Percentiles rank a stretch among this genome's conserved stretches.
phyloP scores from a whole-genome alignment of 2,888 invertebrate genomes.

The Oegoconia quadripuncta region DNA sequence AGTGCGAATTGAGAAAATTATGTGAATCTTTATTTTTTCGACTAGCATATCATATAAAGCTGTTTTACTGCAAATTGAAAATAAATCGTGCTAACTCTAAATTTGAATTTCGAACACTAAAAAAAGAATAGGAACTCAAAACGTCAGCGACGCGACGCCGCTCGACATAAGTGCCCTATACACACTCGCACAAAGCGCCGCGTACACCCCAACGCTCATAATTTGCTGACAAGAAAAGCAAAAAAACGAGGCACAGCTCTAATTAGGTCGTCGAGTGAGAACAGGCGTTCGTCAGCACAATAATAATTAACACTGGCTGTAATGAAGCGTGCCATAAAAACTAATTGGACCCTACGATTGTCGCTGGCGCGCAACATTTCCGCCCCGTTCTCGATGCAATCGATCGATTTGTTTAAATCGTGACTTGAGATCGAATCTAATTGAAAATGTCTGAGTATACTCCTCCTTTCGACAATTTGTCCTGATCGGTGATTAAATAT shows the following conservation, averaged over 20 bases:
- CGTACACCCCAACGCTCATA: slow-evolving; percentile 17
- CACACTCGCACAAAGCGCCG: slow-evolving; percentile 41
- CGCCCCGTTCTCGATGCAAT: slow-evolving; percentile 41
- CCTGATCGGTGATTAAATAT: too few relatives aligned
- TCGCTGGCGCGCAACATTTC: slow-evolving; percentile 46
- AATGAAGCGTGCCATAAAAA: slow-evolving; percentile 76
- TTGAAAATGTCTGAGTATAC: too few relatives aligned
- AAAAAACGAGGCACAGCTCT: slow-evolving; percentile 58
- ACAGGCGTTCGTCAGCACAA: slow-evolving; percentile 74
- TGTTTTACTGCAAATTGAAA: too few relatives aligned
- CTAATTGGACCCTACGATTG: slow-evolving; percentile 71
- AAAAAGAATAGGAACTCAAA: slow-evolving; percentile 30
- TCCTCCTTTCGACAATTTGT: too few relatives aligned
- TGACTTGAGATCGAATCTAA: slow-evolving; percentile 31
- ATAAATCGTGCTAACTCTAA: neutral
- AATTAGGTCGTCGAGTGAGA: slow-evolving; percentile 76
- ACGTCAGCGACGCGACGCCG: slow-evolving; percentile 30
- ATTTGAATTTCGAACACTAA: slow-evolving; percentile 23
- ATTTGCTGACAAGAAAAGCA: slow-evolving; percentile 36
- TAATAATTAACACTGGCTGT: slow-evolving; percentile 77
- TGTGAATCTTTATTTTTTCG: too few relatives aligned
- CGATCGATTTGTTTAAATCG: slow-evolving; percentile 29
- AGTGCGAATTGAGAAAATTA: too few relatives aligned
- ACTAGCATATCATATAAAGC: too few relatives aligned
- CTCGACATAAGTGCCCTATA: slow-evolving; percentile 37